Percentiles rank a stretch among this genome's conserved stretches.
These are phyloP conservation scores for Hymenopus coronatus DNA, from an alignment of 2,888 invertebrate species.

Conservation along the genomic window DNA sequence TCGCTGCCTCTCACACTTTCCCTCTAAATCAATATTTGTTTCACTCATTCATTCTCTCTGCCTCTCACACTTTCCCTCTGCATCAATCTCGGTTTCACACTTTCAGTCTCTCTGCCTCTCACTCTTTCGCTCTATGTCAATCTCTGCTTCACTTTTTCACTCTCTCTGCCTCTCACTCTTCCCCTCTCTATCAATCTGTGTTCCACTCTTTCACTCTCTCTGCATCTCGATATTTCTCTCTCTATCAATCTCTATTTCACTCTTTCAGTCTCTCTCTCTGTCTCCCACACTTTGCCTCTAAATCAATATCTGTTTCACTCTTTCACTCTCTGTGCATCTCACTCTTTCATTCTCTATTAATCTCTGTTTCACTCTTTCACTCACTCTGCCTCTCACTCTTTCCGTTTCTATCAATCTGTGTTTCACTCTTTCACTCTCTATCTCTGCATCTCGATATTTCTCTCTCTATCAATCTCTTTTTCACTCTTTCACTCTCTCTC, in stretches of 20 bases:
- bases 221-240: constrained; percentile 1
- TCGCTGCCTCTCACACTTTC: background rate
- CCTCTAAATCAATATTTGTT: too few species aligned
- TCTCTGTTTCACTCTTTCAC: background rate
- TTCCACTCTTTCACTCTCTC: too few species aligned
- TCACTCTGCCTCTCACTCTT: constrained; percentile 1
- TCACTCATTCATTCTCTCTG: background rate
- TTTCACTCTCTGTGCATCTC: background rate
- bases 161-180: background rate
- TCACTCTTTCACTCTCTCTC: too few species aligned
- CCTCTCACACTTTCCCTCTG: background rate
- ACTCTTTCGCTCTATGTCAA: background rate
- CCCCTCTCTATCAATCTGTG: background rate
- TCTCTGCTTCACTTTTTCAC: background rate
- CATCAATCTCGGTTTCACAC: too few species aligned
- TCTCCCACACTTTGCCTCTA: background rate
- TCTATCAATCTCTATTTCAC: background rate
- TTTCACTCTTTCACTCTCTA: too few species aligned
- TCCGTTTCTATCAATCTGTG: background rate
- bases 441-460: too few species aligned
- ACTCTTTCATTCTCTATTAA: background rate
- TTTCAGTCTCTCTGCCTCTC: background rate
- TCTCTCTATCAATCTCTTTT: too few species aligned
- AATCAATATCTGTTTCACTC: background rate
- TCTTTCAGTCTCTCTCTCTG: constrained; percentile 5